Evolutionary conservation across 2,113 vertebrate species (phyloP).

Genomic region (Trochalopteron elliotii): DNA sequence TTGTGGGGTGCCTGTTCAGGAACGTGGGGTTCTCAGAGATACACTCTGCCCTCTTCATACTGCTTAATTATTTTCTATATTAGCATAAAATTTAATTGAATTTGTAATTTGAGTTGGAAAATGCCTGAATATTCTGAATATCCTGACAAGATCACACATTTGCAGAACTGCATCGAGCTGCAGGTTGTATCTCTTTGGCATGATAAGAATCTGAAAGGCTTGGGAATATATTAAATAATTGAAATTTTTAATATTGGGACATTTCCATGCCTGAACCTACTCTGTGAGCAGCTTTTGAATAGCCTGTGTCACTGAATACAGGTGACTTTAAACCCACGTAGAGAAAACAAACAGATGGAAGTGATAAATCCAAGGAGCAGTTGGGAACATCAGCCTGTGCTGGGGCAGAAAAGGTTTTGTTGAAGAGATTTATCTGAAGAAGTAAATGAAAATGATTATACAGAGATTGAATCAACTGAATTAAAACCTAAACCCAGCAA

Average conservation of each 20-base stretch:
- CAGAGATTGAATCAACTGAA: not conserved
- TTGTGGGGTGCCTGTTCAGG: not conserved
- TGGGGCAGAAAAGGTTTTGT: not conserved
- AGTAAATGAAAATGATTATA: not conserved
- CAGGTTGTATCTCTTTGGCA: not conserved
- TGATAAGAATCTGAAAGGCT: not conserved
- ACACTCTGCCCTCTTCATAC: not conserved
- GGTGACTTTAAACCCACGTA: not conserved
- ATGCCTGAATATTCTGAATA: not conserved
- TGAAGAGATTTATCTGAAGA: not conserved
- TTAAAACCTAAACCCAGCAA: not conserved
- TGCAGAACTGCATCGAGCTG: not conserved
- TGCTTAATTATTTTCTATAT: not conserved
- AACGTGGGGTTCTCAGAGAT: rapidly evolving
- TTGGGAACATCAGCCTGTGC: not conserved
- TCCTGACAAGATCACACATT: rapidly evolving
- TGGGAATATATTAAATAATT: not conserved
- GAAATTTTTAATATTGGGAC: not conserved
- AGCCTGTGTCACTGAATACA: not conserved
- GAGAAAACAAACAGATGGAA: not conserved
- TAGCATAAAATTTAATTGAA: not conserved
- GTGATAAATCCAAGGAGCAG: not conserved
- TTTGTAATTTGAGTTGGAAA: not conserved
- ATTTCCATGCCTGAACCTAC: not conserved
- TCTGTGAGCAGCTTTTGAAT: not conserved